Evolutionary conservation across 2,888 invertebrate species (phyloP).

Genomic region (Aproaerema taeniolella): DNA sequence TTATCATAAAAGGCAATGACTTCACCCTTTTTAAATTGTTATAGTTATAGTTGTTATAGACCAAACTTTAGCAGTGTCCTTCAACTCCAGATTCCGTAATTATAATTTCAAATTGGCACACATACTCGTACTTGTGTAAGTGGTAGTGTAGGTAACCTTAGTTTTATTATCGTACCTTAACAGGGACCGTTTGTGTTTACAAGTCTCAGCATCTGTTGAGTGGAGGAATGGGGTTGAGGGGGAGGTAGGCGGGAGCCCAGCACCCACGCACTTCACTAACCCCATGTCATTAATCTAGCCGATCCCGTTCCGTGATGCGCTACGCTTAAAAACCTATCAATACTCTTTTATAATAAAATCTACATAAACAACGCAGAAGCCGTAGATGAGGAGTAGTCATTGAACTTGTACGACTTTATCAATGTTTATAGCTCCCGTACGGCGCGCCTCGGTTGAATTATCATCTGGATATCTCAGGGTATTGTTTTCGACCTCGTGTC

Average conservation of each 20-base stretch:
- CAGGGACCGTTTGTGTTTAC: slow-evolving; percentile 46
- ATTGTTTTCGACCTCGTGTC: slow-evolving; percentile 1
- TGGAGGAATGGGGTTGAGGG: slow-evolving; percentile 19
- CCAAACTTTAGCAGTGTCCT: too few relatives aligned
- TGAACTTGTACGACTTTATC: slow-evolving; percentile 13
- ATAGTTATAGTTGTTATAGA: too few relatives aligned
- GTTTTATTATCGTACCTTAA: slow-evolving; percentile 30
- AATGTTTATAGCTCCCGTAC: slow-evolving; percentile 6
- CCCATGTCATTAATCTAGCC: slow-evolving; percentile 38
- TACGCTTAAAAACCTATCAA: slow-evolving; percentile 1
- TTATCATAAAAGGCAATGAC: too few relatives aligned
- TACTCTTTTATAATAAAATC: too few relatives aligned
- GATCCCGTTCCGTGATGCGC: slow-evolving; percentile 5
- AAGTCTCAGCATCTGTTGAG: slow-evolving; percentile 45
- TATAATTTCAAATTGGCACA: too few relatives aligned
- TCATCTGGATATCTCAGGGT: slow-evolving; percentile 4
- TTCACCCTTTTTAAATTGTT: too few relatives aligned
- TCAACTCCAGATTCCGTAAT: too few relatives aligned
- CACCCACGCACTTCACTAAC: slow-evolving; percentile 32
- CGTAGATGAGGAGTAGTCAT: slow-evolving; percentile 6
- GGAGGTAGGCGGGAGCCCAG: slow-evolving; percentile 20
- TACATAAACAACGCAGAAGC: too few relatives aligned
- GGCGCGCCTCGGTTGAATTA: slow-evolving; percentile 4
- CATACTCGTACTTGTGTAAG: too few relatives aligned
- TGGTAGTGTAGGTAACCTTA: too few relatives aligned